Evolutionary conservation across 2,113 vertebrate species (phyloP).

Genomic region (Casuarius casuarius): DNA sequence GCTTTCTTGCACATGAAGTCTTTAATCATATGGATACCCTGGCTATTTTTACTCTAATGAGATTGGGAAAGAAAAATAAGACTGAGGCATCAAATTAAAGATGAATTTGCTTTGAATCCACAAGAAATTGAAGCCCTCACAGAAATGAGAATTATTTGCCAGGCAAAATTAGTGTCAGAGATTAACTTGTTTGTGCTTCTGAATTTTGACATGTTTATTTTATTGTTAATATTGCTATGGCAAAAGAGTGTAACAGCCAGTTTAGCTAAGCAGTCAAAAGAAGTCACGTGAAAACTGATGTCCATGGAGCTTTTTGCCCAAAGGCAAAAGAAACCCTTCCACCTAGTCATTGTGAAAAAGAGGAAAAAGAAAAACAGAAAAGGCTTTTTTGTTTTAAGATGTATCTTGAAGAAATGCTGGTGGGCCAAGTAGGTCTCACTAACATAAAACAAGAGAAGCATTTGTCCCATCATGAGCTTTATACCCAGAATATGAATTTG

Average conservation of each 20-base stretch:
- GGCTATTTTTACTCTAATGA: slow-evolving; percentile 75
- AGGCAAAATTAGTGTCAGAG: slow-evolving; percentile 52
- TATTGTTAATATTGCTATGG: slow-evolving; percentile 43
- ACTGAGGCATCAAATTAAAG: slow-evolving; percentile 57
- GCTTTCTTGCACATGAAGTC: slow-evolving; percentile 62
- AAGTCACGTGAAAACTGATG: slow-evolving; percentile 7
- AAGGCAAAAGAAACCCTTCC: not conserved
- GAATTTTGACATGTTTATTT: slow-evolving; percentile 59
- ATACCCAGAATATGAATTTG: not conserved
- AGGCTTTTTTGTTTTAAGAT: not conserved
- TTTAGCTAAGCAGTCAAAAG: slow-evolving; percentile 27
- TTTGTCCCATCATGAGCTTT: not conserved
- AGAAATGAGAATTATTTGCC: slow-evolving; percentile 55
- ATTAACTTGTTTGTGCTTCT: slow-evolving; percentile 65
- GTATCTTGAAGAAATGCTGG: not conserved
- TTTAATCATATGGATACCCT: slow-evolving; percentile 66
- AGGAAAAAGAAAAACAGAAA: not conserved
- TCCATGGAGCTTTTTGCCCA: slow-evolving; percentile 32
- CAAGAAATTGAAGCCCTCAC: slow-evolving; percentile 48
- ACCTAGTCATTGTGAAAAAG: not conserved
- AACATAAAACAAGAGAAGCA: not conserved
- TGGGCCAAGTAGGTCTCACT: not conserved
- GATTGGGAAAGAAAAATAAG: slow-evolving; percentile 66
- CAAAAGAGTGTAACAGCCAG: not conserved
- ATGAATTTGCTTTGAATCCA: slow-evolving; percentile 70